Evolutionary conservation across 1,140 invertebrate species (phyloP), one percentile per base, ranked within the genome.

Genomic region (Wasmannia auropunctata): DNA sequence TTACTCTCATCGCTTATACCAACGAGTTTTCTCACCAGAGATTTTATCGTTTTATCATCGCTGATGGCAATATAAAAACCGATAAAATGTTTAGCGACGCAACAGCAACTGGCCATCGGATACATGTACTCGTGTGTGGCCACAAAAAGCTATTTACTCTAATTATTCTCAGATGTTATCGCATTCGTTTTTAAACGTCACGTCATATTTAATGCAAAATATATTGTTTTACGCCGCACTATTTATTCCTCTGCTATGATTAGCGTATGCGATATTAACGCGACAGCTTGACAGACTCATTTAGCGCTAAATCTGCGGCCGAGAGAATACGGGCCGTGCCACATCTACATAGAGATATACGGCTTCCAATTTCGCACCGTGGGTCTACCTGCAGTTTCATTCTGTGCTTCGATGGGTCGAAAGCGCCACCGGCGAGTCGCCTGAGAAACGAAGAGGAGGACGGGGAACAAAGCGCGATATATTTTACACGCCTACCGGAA

Each of bases 401-500:
- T 83, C 46, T 37, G 34, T n/a, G 63, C 63, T 28, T 22, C 56
- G 54, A 58, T 56, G 74, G 86, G 60, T 58, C 69, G 88, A 87
- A 85, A 90, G 69, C 75, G 40, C 60, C 74, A 83, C 74, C 75
- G 88, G 75, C 72, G 43, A 85, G 75, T 80, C 79, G 88, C 43
- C 85, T 81, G 81, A 86, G 86, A 85, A 85, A 60, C 75, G 83
- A n/a, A n/a, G n/a, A n/a, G n/a, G 80, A 80, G 60, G 76, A 28
- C 43, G 28, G 67, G 67, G 86, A 89, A 90, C 89, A 90, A 90
- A 89, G 86, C 54, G 84, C 86, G 89, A 89, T 90, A 90, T 90
- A 87, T 85, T 90, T 90, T 90, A 87, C 89, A 88, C 88, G 62
- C 86, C 86, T 89, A 90, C 89, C 89, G 91, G 91, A 91, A 91